Percentiles rank a stretch among this genome's conserved stretches.
Conservation (phyloP, 2,113 vertebrate species). For the Hyperopisus bebe region DNA sequence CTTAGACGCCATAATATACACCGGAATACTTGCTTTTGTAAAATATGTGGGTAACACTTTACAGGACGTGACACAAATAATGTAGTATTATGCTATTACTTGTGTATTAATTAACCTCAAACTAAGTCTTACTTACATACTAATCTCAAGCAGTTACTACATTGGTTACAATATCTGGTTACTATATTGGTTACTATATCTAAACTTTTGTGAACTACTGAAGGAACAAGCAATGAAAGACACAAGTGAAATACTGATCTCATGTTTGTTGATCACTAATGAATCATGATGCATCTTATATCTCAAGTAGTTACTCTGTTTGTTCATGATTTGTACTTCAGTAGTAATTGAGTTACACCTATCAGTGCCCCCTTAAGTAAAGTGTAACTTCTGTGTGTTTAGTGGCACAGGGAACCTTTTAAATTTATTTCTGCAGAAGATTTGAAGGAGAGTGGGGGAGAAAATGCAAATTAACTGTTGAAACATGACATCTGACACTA, state of each 20-base stretch:
- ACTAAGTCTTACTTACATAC: background rate
- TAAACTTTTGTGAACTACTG: background rate
- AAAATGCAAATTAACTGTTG: background rate
- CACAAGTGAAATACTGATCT: background rate
- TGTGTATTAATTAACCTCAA: background rate
- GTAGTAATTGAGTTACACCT: background rate
- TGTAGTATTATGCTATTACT: background rate
- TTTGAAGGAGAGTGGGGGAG: background rate
- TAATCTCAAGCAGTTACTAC: background rate
- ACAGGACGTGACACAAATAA: background rate
- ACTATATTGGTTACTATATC: background rate
- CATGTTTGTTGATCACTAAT: background rate
- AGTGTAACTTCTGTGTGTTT: background rate
- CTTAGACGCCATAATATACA: background rate
- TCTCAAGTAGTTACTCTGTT: background rate
- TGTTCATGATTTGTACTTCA: background rate
- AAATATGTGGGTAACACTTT: background rate
- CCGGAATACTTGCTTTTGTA: background rate
- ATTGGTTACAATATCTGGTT: too few species aligned
- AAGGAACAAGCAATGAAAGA: background rate
- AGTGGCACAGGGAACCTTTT: background rate
- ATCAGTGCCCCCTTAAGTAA: background rate
- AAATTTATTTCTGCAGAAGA: background rate
- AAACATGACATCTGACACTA: background rate
- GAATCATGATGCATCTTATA: background rate